Percentiles rank a stretch among this genome's conserved stretches.
Evolutionary conservation across 2,797 vertebrate genomes (phyloP).

Genomic region (Ctenochaetus hawaiiensis): DNA sequence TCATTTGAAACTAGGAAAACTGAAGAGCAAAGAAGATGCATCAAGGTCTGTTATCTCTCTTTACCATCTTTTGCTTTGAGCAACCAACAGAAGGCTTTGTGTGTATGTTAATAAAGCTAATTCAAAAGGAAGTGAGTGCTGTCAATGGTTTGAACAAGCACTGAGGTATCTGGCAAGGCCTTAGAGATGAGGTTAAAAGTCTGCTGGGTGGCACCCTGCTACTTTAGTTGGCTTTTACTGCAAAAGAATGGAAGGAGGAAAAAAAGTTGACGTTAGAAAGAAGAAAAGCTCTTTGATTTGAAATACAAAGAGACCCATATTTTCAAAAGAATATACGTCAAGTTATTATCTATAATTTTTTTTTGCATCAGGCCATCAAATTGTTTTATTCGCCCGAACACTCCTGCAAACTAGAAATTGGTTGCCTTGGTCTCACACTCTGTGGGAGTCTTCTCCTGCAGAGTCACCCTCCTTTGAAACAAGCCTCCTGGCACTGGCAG

Average conservation of each 20-base stretch:
- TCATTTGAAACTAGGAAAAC: constrained; percentile 29
- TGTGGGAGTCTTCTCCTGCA: constrained; percentile 40
- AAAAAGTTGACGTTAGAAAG: neutral
- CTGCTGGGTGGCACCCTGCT: neutral
- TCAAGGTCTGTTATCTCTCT: neutral
- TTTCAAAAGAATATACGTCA: neutral
- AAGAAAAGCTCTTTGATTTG: neutral
- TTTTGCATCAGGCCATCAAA: neutral
- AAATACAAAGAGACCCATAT: neutral
- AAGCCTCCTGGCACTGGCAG: constrained; percentile 33
- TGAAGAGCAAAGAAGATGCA: constrained; percentile 31
- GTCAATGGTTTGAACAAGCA: constrained; percentile 15
- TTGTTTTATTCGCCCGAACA: neutral
- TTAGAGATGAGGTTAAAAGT: constrained; percentile 26
- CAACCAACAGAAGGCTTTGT: constrained; percentile 20
- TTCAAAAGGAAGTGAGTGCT: constrained; percentile 12
- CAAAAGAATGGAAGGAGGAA: constrained; percentile 8
- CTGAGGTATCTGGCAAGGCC: constrained; percentile 3
- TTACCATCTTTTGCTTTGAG: constrained; percentile 12
- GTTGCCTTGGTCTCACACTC: constrained; percentile 27
- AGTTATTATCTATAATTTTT: neutral
- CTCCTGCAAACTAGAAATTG: constrained; percentile 16
- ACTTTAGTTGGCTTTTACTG: constrained; percentile 3
- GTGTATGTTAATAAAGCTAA: constrained; percentile 27
- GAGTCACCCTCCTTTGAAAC: constrained; percentile 53